These are phyloP conservation scores for Pipistrellus kuhlii DNA, from an alignment of 2,797 vertebrate genomes.

Conservation along the genomic window DNA sequence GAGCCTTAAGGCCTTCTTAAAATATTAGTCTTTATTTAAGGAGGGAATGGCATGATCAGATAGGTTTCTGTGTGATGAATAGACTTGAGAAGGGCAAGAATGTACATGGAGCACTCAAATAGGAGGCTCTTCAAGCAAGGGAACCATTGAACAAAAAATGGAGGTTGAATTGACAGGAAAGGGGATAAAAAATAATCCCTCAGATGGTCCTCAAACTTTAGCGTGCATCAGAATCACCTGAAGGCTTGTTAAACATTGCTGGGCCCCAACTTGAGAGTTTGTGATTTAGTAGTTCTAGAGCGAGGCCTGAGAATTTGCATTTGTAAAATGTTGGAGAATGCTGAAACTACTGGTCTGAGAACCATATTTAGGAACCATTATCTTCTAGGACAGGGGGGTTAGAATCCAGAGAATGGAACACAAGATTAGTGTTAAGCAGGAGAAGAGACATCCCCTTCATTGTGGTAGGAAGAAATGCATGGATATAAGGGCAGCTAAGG, in stretches of 20 bases:
- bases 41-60: slow-evolving; percentile 6
- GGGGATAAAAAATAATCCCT: slow-evolving; percentile 20
- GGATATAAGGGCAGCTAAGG: not conserved
- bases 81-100: slow-evolving; percentile 11
- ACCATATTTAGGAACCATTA: not conserved
- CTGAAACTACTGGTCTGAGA: not conserved
- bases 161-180: not conserved
- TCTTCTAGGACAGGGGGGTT: not conserved
- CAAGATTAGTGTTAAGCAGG: not conserved
- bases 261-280: not conserved
- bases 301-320: slow-evolving; percentile 44
- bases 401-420: not conserved
- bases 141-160: not conserved
- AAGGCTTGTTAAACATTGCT: slow-evolving; percentile 34
- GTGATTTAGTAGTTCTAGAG: slow-evolving; percentile 6
- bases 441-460: not conserved
- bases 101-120: not conserved
- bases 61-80: not conserved
- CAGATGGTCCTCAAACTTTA: not conserved
- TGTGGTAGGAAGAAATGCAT: slow-evolving; percentile 23
- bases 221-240: not conserved
- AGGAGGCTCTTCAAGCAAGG: slow-evolving; percentile 29
- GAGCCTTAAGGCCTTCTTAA: slow-evolving; percentile 5
- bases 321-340: slow-evolving; percentile 4
- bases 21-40: not conserved